Percentiles rank a stretch among this genome's conserved stretches.
phyloP scores from a whole-genome alignment of 2,797 vertebrate species.

The Podarcis siculus region DNA sequence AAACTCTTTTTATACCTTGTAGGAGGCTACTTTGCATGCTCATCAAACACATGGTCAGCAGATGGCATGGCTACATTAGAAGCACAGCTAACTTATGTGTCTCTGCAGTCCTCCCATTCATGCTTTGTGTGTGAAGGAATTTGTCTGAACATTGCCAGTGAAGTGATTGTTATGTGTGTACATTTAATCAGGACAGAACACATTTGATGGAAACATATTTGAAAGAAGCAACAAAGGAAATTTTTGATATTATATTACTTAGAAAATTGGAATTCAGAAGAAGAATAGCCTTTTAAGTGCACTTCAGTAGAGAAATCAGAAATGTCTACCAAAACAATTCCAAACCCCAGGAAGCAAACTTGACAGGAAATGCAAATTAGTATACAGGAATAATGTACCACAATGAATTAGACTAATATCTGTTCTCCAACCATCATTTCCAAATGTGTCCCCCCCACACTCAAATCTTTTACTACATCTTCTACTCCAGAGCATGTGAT shows the following conservation, averaged over 20 bases:
- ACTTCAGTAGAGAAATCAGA: neutral
- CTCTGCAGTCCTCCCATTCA: neutral
- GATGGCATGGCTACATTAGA: neutral
- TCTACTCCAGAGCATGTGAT: neutral
- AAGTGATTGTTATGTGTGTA: neutral
- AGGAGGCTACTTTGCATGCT: no score
- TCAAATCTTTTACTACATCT: neutral
- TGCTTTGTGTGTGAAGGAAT: neutral
- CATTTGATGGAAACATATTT: neutral
- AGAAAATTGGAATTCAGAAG: neutral
- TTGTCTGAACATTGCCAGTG: neutral
- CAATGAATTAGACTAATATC: neutral
- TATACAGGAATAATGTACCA: neutral
- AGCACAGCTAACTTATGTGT: neutral
- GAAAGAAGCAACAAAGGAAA: neutral
- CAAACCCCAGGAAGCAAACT: neutral
- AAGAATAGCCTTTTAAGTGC: neutral
- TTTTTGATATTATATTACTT: neutral
- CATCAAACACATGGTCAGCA: neutral
- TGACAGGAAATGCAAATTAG: slow-evolving; percentile 14
- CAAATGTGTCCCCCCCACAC: neutral
- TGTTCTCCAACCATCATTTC: neutral
- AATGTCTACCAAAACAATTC: neutral
- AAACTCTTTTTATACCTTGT: no score
- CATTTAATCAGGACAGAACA: neutral